Evolutionary conservation across 1,140 invertebrate species (phyloP).

Genomic region (Neotoxoptera formosana): DNA sequence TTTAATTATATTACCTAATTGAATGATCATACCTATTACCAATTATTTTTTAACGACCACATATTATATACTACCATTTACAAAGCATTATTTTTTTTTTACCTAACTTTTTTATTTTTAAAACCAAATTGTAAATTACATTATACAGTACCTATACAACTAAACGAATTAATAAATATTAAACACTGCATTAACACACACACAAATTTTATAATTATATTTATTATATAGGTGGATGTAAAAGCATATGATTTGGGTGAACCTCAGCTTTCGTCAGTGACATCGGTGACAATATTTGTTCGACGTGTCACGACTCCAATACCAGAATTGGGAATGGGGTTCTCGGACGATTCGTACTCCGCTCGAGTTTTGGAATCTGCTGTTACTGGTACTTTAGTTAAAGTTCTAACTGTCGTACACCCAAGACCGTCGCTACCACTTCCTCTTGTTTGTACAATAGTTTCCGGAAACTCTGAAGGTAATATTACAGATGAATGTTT

Average conservation of each 20-base stretch:
- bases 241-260: conserved; percentile 87
- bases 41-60: neutral
- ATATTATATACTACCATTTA: neutral
- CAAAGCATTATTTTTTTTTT: no score
- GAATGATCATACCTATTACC: no score
- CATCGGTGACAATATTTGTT: conserved; percentile 81
- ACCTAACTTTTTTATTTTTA: neutral
- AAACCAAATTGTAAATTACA: neutral
- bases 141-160: neutral
- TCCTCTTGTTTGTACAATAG: conserved; percentile 77
- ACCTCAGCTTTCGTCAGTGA: conserved; percentile 80
- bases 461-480: conserved; percentile 74
- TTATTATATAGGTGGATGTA: conserved; percentile 77
- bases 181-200: neutral
- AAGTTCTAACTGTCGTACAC: conserved; percentile 78
- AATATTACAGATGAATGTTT: conserved; percentile 15
- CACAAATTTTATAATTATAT: neutral
- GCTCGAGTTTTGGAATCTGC: conserved; percentile 79
- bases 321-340: conserved; percentile 77
- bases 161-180: neutral
- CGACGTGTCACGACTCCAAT: conserved; percentile 76
- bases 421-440: conserved; percentile 71
- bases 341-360: conserved; percentile 83
- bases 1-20: neutral
- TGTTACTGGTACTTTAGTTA: conserved; percentile 72